Evolutionary conservation across 2,113 vertebrate genomes (phyloP).

Genomic region (Odobenus rosmarus): DNA sequence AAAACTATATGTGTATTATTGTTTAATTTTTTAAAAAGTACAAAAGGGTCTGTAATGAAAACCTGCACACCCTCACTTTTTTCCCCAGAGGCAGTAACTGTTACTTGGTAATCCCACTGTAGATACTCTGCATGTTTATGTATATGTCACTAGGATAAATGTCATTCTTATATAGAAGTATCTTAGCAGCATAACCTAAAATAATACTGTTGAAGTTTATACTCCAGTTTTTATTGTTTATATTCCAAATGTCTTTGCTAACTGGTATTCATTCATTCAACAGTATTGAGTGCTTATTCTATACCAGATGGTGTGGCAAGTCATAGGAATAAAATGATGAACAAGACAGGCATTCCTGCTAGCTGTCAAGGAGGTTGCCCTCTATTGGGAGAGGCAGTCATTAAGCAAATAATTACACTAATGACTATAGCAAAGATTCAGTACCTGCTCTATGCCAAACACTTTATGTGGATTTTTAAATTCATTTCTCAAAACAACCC

Average conservation of each 20-base stretch:
- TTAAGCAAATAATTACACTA: not conserved
- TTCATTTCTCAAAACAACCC: not conserved
- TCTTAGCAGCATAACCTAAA: not conserved
- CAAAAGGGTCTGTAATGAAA: not conserved
- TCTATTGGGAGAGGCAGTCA: not conserved
- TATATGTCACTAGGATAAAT: not conserved
- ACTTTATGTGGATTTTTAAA: not conserved
- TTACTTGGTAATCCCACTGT: not conserved
- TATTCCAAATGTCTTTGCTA: not conserved
- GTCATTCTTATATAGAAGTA: not conserved
- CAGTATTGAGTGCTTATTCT: not conserved
- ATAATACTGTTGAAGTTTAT: not conserved
- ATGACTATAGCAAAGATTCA: not conserved
- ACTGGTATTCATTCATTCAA: not conserved
- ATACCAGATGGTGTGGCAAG: not conserved
- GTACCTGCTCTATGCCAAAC: not conserved
- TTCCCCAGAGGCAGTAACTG: not conserved
- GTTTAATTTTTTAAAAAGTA: not conserved
- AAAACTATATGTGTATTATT: not conserved
- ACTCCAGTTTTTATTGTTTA: not conserved
- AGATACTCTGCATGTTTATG: not conserved
- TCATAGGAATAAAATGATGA: not conserved
- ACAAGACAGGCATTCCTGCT: not conserved
- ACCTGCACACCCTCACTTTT: not conserved
- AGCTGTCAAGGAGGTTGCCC: not conserved